Conservation (phyloP, 53 echinoderm and acorn worm species). For the Pentamera pediparva region DNA sequence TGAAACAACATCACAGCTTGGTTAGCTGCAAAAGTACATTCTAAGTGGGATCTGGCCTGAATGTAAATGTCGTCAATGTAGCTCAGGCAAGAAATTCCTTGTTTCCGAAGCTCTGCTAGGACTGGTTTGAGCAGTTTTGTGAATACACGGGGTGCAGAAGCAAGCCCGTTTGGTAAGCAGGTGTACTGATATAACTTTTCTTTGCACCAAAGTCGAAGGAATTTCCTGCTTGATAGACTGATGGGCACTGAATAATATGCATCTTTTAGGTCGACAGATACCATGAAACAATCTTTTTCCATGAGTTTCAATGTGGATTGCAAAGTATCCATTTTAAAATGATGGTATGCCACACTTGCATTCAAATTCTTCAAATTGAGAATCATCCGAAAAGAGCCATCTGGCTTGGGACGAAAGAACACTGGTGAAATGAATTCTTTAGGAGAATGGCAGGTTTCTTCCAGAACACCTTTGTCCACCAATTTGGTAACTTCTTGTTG, state of each 20-base stretch:
- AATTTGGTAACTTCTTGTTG: conserved; percentile 18
- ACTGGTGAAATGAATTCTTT: conserved; percentile 38
- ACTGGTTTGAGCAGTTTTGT: too few species aligned
- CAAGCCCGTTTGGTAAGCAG: too few species aligned
- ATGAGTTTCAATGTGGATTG: neutral
- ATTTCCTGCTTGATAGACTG: conserved; percentile 30
- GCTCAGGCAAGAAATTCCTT: neutral
- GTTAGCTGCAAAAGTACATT: too few species aligned
- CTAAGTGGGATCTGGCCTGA: too few species aligned
- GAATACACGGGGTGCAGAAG: conserved; percentile 44
- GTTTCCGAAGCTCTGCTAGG: conserved; percentile 10
- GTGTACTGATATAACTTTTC: conserved; percentile 23
- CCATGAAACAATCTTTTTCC: conserved; percentile 40
- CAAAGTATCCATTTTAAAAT: too few species aligned
- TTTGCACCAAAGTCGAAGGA: conserved; percentile 15
- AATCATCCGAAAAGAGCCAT: too few species aligned
- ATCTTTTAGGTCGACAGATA: too few species aligned
- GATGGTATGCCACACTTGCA: conserved; percentile 1
- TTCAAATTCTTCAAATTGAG: too few species aligned
- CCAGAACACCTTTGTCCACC: conserved; percentile 23
- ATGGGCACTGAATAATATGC: conserved; percentile 50
- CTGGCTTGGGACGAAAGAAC: conserved; percentile 40
- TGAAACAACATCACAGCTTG: conserved; percentile 11
- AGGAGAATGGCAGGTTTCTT: neutral
- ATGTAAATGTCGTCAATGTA: too few species aligned